phyloP scores from a whole-genome alignment of 1,140 invertebrate species.

The Parapsyche elsis region DNA sequence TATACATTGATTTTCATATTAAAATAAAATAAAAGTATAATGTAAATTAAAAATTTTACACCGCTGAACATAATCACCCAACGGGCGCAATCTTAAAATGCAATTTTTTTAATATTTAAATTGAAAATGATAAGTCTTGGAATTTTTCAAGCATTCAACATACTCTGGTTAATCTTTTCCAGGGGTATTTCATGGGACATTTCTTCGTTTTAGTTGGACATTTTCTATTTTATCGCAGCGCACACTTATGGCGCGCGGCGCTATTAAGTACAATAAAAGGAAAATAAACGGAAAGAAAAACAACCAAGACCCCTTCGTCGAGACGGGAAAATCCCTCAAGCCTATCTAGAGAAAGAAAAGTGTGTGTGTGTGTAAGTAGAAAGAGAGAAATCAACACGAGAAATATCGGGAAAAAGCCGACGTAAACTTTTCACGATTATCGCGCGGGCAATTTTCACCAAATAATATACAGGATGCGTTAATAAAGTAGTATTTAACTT shows the following conservation, averaged over 20 bases:
- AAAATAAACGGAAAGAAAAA: slow-evolving; percentile 7
- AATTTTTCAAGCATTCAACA: not conserved
- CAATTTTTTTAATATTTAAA: no score
- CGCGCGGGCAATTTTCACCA: not conserved
- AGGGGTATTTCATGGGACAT: not conserved
- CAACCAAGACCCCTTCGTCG: not conserved
- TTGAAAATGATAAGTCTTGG: no score
- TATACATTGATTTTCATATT: no score
- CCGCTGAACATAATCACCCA: no score
- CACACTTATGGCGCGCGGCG: slow-evolving; percentile 2
- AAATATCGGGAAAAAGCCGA: not conserved
- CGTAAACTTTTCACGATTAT: not conserved
- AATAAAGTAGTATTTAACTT: no score
- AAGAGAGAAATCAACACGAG: not conserved
- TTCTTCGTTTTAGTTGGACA: not conserved
- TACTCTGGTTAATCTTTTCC: not conserved
- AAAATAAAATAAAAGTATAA: no score
- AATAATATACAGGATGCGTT: not conserved
- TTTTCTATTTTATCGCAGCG: not conserved
- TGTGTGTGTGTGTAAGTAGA: not conserved
- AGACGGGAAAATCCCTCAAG: not conserved
- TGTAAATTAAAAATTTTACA: no score
- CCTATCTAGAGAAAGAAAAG: not conserved
- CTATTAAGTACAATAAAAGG: slow-evolving; percentile 27
- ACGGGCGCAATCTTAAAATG: no score